Evolutionary conservation across 2,113 vertebrate genomes (phyloP), one percentile per base, ranked within the genome.

Genomic region (Apus apus): DNA sequence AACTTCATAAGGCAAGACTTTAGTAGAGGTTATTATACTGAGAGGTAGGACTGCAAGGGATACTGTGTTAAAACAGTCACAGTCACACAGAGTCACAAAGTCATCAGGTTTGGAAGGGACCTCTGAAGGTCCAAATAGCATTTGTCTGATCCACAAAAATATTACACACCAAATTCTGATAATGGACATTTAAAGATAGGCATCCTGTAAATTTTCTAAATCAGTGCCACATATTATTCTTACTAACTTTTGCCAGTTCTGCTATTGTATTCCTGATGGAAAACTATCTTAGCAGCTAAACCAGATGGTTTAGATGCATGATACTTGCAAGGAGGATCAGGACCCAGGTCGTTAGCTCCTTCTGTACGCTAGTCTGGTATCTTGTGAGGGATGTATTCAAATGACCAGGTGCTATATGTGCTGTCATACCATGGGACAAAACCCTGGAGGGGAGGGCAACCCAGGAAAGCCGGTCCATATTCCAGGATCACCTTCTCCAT

Each of bases 341-440:
- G 25, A 79, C 8, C 21, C 20, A 2, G 9, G 43, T n/a, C 22
- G 16, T 73, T 3, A 0, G 51, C 29, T 32, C 48, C 50, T 56
- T 34, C 29, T 56, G 27, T 20, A 3, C 1, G 0, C 29, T 50
- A 9, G 14, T 14, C 11, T 4, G 26, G 18, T 43, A 43, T 43
- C 14, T 13, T 43, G 40, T 43, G 40, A 43, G 40, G 12, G 40
- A 43, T 43, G 14, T 43, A 43, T 43, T 43, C 40, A 43, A 43
- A 43, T 43, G 40, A 43, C 40, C 11, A 43, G 40, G 40, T 14
- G 11, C 40, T 43, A 43, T 14, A 43, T 43, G 40, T 43, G 40
- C 40, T 43, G 40, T 12, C 40, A 43, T 43, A 43, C 40, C 40
- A 43, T 43, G 40, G 40, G 40, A 43, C 9, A 43, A 43, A 43